These are phyloP conservation scores for Muricea muricata DNA, from an alignment of 92 coral and sea anemone genomes.

Conservation along the genomic window DNA sequence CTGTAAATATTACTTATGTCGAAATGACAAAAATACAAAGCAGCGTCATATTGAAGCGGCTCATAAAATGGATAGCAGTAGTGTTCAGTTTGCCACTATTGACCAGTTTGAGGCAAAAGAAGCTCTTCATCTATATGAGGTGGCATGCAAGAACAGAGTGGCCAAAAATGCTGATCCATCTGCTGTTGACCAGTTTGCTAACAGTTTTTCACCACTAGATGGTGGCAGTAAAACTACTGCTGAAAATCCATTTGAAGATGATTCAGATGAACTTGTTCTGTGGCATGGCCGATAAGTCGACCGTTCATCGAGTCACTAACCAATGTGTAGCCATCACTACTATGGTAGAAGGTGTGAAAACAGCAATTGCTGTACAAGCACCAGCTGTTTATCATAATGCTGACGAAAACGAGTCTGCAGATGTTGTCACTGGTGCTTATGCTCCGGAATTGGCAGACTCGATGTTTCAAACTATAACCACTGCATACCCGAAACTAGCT, in stretches of 20 bases:
- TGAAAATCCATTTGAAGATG: too few species aligned
- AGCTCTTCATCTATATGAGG: neutral
- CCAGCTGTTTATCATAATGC: neutral
- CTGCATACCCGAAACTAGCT: neutral
- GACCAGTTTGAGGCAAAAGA: neutral
- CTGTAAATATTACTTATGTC: neutral
- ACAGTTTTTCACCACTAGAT: too few species aligned
- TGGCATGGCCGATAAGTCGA: constrained; percentile 16
- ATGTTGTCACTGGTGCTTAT: neutral
- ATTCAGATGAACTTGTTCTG: constrained; percentile 28
- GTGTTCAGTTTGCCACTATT: neutral
- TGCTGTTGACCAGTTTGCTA: too few species aligned
- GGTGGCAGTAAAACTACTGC: neutral
- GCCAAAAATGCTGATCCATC: too few species aligned
- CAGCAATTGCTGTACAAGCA: neutral
- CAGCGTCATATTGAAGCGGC: neutral
- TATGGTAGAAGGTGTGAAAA: neutral
- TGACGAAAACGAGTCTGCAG: neutral
- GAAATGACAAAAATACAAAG: constrained; percentile 9
- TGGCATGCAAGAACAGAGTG: too few species aligned
- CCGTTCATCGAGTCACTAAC: neutral
- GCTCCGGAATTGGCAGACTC: neutral
- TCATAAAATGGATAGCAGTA: neutral
- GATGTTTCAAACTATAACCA: neutral
- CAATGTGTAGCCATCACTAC: neutral